phyloP scores from a whole-genome alignment of 2,888 invertebrate species.

The Rhagophthalmus giganteus region DNA sequence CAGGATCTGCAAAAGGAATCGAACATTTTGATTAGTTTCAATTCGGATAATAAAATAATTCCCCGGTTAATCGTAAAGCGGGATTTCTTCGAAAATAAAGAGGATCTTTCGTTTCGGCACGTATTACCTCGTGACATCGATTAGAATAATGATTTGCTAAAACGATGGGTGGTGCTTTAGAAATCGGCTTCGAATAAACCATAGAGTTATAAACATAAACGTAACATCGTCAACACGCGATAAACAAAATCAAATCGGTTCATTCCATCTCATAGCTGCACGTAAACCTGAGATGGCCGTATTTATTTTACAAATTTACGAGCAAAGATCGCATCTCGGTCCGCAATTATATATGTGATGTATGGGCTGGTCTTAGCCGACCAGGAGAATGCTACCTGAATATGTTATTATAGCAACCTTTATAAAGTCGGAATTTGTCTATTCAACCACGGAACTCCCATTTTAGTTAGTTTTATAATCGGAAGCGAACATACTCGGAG shows the following conservation, averaged over 20 bases:
- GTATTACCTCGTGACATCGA: constrained; percentile 2
- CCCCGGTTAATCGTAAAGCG: no score
- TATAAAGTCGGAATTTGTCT: constrained; percentile 19
- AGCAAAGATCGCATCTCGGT: constrained; percentile 54
- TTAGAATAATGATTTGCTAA: constrained; percentile 19
- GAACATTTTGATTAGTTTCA: no score
- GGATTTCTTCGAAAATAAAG: not conserved
- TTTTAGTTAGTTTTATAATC: no score
- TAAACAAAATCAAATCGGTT: constrained; percentile 53
- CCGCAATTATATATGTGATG: constrained; percentile 55
- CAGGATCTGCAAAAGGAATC: no score
- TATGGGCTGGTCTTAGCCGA: constrained; percentile 48
- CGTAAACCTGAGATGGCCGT: constrained; percentile 42
- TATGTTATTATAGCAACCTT: constrained; percentile 48
- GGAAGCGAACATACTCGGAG: no score
- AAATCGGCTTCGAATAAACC: constrained; percentile 13
- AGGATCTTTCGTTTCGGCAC: not conserved
- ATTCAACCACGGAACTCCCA: constrained; percentile 12
- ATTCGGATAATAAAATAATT: no score
- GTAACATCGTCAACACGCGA: constrained; percentile 52
- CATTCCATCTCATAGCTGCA: constrained; percentile 46
- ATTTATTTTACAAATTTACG: constrained; percentile 58
- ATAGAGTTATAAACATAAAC: constrained; percentile 27
- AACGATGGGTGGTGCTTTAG: constrained; percentile 7
- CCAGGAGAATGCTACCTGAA: constrained; percentile 53